Conservation (phyloP, 2,888 invertebrate species). For the Myopa testacea region DNA sequence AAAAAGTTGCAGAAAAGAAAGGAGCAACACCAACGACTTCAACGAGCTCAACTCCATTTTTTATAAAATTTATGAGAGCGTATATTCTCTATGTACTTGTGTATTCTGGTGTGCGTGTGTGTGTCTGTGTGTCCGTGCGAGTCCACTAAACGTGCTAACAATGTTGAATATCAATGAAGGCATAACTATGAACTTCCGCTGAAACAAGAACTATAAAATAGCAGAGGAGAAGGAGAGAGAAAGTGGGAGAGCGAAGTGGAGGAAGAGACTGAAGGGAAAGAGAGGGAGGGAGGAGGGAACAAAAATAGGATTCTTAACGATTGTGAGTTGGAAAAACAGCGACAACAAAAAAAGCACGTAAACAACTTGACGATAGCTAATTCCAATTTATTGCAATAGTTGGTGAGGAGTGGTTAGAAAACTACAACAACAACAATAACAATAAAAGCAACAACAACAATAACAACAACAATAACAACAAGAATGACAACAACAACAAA, state of each 20-base stretch:
- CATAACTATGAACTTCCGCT: constrained; percentile 30
- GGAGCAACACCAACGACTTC: too few species aligned
- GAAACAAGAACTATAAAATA: neutral
- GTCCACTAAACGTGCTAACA: constrained; percentile 19
- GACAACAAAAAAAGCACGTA: neutral
- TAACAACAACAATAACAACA: neutral
- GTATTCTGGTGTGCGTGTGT: neutral
- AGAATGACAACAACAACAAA: neutral
- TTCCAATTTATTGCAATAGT: constrained; percentile 29
- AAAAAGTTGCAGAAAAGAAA: too few species aligned
- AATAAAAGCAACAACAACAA: neutral
- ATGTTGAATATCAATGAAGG: constrained; percentile 31
- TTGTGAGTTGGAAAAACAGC: neutral
- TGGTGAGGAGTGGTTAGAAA: neutral
- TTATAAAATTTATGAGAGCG: neutral
- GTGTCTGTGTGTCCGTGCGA: neutral
- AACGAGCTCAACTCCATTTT: neutral
- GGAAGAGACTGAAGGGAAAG: neutral
- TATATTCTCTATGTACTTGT: neutral
- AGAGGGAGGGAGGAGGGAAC: neutral
- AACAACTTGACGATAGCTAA: constrained; percentile 27
- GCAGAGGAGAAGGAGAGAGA: neutral
- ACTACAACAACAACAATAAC: neutral
- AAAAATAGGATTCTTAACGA: neutral
- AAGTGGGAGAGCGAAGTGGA: neutral